A percentile compares a stretch with the other conserved stretches of the same genome.
These are phyloP conservation scores for Autographa gamma DNA, from an alignment of 2,888 invertebrate genomes.

Conservation along the genomic window DNA sequence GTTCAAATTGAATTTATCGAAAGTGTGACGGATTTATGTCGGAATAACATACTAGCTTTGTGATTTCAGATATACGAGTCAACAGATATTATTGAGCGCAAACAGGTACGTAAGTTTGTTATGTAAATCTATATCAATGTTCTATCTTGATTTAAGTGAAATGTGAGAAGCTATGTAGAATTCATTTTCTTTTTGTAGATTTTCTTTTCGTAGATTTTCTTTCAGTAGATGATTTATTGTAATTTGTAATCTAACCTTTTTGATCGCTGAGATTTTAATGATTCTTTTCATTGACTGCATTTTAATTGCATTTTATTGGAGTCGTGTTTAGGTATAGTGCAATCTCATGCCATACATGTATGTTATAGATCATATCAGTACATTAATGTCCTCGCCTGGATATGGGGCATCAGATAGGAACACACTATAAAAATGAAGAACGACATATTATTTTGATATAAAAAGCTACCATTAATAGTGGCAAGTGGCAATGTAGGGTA, in stretches of 20 bases:
- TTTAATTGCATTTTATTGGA: background rate
- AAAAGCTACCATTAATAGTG: too few relatives aligned
- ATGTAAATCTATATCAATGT: background rate
- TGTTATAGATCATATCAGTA: background rate
- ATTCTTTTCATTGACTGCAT: too few relatives aligned
- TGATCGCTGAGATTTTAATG: too few relatives aligned
- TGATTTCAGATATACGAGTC: conserved; percentile 4
- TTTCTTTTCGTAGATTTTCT: too few relatives aligned
- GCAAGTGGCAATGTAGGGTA: too few relatives aligned
- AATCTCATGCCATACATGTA: conserved; percentile 1
- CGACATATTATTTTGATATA: too few relatives aligned
- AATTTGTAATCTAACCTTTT: too few relatives aligned
- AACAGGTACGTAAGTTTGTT: conserved; percentile 6
- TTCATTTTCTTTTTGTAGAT: too few relatives aligned
- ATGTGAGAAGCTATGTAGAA: background rate
- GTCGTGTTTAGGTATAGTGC: background rate
- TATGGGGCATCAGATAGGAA: background rate
- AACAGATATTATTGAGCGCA: conserved; percentile 8
- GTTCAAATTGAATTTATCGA: conserved; percentile 10
- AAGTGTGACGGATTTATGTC: conserved; percentile 9
- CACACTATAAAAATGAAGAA: too few relatives aligned
- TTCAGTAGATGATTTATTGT: too few relatives aligned
- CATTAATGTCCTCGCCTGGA: background rate
- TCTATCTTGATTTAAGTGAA: background rate
- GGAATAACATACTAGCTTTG: conserved; percentile 5